phyloP scores from a whole-genome alignment of 1,140 invertebrate species.

The Metaphire vulgaris region DNA sequence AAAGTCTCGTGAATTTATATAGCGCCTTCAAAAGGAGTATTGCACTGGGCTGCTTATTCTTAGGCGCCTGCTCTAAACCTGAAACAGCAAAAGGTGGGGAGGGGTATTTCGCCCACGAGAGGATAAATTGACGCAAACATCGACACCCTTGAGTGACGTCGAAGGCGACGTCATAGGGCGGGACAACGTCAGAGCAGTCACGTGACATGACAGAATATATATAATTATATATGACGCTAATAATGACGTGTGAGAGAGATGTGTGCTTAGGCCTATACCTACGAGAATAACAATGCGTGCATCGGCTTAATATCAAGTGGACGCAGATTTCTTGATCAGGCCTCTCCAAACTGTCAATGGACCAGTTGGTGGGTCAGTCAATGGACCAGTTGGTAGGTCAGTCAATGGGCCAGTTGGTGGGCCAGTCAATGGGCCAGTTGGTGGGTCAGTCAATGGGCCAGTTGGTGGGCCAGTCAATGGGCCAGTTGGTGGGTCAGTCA shows the following conservation, averaged over 20 bases:
- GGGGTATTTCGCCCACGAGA: too few species aligned
- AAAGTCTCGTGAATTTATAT: too few species aligned
- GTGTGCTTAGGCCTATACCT: not conserved
- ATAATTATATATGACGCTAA: not conserved
- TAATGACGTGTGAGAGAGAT: not conserved
- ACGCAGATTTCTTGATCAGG: not conserved
- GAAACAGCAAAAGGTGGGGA: too few species aligned
- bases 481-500: not conserved
- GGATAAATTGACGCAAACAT: too few species aligned
- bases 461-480: not conserved
- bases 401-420: not conserved
- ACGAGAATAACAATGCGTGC: not conserved
- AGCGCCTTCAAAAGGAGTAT: too few species aligned
- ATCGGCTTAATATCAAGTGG: not conserved
- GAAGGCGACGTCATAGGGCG: too few species aligned
- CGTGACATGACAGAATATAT: not conserved
- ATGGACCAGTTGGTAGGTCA: not conserved
- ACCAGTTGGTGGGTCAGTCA: not conserved
- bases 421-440: not conserved
- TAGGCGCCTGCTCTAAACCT: too few species aligned
- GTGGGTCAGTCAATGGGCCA: not conserved
- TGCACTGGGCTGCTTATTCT: too few species aligned
- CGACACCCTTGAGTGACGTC: too few species aligned
- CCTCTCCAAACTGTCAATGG: too few species aligned
- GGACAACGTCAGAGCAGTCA: not conserved